Percentiles rank a stretch among this genome's conserved stretches.
Conservation (phyloP, 2,113 vertebrate genomes). For the Semnornis frantzii region DNA sequence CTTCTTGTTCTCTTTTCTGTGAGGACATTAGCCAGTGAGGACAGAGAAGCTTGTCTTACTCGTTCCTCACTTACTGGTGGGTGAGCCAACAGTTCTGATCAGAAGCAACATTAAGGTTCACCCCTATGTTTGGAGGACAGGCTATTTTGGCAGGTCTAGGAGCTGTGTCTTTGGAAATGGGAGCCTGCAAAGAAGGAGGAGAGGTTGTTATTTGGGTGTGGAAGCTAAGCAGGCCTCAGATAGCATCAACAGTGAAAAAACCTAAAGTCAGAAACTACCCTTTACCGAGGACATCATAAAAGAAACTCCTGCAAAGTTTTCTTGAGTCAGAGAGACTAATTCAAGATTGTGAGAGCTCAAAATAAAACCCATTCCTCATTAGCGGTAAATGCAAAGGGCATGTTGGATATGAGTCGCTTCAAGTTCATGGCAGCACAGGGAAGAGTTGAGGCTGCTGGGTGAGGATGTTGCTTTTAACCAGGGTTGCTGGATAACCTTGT, state of each 20-base stretch:
- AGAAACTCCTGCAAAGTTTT: background rate
- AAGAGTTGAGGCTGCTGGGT: background rate
- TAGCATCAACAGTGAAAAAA: no score
- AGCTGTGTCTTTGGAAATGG: background rate
- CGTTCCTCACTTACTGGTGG: constrained; percentile 18
- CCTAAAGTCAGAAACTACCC: background rate
- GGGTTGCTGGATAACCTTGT: no score
- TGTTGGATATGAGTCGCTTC: background rate
- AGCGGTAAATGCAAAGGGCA: background rate
- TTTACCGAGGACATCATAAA: background rate
- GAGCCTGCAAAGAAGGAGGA: background rate
- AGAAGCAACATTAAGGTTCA: constrained; percentile 8
- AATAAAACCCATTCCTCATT: background rate
- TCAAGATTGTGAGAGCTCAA: background rate
- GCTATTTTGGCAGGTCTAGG: background rate
- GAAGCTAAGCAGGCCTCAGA: background rate
- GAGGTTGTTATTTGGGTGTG: background rate
- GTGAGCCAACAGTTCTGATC: constrained; percentile 59
- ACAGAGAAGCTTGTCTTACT: background rate
- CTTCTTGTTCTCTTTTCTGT: constrained; percentile 13
- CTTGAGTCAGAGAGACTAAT: background rate
- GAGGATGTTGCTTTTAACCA: background rate
- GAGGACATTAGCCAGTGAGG: background rate
- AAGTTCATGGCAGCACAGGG: no score
- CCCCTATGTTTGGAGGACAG: constrained; percentile 2